Conservation (phyloP, 2,797 vertebrate species). For the Zenarchopterus dispar region DNA sequence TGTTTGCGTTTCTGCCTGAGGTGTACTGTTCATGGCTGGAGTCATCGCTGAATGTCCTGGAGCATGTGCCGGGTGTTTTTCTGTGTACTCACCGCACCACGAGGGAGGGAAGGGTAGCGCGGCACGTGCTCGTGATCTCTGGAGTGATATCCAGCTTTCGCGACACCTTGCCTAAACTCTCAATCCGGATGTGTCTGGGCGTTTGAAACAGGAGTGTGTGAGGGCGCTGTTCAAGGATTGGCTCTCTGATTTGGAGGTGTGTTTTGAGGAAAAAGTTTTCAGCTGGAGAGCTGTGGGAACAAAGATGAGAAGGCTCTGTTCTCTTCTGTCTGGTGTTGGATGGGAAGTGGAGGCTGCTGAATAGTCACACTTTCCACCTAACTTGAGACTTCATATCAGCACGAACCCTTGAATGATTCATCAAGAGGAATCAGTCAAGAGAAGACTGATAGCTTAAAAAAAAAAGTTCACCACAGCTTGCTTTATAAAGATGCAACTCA, state of each 20-base stretch:
- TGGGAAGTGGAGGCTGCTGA: neutral
- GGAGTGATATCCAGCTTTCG: constrained; percentile 5
- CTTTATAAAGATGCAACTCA: neutral
- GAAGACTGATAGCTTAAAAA: constrained; percentile 13
- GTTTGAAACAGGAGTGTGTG: constrained; percentile 19
- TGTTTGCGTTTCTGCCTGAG: constrained; percentile 63
- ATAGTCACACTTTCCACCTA: neutral
- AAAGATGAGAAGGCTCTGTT: neutral
- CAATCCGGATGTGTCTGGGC: constrained; percentile 39
- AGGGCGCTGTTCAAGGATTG: constrained; percentile 58
- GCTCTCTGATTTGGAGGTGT: constrained; percentile 50
- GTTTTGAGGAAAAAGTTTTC: constrained; percentile 33
- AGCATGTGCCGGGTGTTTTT: constrained; percentile 12
- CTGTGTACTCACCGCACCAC: constrained; percentile 14
- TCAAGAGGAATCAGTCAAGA: neutral
- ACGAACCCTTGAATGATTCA: neutral
- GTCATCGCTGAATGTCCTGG: constrained; percentile 18
- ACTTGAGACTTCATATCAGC: neutral
- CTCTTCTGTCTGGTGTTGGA: neutral
- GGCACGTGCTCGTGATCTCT: constrained; percentile 39
- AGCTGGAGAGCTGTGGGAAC: neutral
- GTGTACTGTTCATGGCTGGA: constrained; percentile 6
- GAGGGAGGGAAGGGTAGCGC: constrained; percentile 19
- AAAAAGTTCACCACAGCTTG: neutral
- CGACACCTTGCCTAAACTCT: constrained; percentile 50